phyloP scores from a whole-genome alignment of 2,888 invertebrate species.

The Agrochola macilenta region DNA sequence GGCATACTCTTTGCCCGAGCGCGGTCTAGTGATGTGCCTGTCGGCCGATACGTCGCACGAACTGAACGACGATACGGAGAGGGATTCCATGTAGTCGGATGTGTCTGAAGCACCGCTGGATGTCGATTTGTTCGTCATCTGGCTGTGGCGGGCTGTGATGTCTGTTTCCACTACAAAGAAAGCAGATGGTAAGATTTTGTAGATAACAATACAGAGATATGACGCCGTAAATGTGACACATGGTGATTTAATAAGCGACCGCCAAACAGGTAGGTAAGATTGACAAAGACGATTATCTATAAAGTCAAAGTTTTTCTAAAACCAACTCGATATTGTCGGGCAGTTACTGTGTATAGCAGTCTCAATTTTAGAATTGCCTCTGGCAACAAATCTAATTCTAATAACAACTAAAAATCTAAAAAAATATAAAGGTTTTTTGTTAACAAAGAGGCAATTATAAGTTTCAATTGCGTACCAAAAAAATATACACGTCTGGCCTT shows the following conservation, averaged over 20 bases:
- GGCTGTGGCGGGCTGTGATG: slow-evolving; percentile 88
- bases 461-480: slow-evolving; percentile 37
- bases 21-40: slow-evolving; percentile 82
- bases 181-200: not conserved
- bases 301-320: not conserved
- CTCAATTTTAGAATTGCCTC: slow-evolving; percentile 20
- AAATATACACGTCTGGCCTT: slow-evolving; percentile 28
- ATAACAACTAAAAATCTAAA: slow-evolving; percentile 24
- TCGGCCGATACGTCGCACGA: slow-evolving; percentile 92
- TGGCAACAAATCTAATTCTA: not conserved
- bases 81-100: slow-evolving; percentile 94
- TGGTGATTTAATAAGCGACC: not conserved
- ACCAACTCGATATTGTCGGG: not conserved
- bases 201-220: no score
- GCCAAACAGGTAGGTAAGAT: not conserved
- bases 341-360: no score
- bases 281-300: not conserved
- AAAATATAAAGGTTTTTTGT: slow-evolving; percentile 17
- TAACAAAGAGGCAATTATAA: slow-evolving; percentile 46
- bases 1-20: slow-evolving; percentile 87
- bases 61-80: slow-evolving; percentile 93
- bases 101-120: slow-evolving; percentile 94
- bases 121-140: slow-evolving; percentile 91
- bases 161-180: slow-evolving; percentile 84
- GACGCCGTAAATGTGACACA: not conserved